phyloP scores from a whole-genome alignment of 2,888 invertebrate species.

The Yponomeuta evonymella region DNA sequence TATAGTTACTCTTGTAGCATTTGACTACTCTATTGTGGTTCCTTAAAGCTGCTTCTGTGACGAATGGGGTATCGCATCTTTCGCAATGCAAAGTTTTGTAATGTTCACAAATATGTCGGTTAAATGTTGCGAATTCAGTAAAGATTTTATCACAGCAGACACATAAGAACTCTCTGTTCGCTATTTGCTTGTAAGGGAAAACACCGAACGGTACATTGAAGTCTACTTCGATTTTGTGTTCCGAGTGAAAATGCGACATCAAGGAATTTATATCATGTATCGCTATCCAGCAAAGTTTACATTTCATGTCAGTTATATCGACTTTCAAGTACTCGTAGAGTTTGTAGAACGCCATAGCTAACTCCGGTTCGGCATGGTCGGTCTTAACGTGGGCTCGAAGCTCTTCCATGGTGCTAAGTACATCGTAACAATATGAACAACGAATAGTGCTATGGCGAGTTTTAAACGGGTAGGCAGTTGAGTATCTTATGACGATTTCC shows the following conservation, averaged over 20 bases:
- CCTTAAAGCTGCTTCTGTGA: constrained; percentile 56
- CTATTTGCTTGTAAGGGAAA: constrained; percentile 55
- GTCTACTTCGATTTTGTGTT: constrained; percentile 57
- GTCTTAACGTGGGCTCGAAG: constrained; percentile 54
- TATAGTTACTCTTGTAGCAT: constrained; percentile 58
- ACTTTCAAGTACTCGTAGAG: constrained; percentile 63
- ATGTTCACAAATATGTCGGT: constrained; percentile 58
- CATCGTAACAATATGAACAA: constrained; percentile 62
- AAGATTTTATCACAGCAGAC: constrained; percentile 55
- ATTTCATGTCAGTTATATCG: constrained; percentile 61
- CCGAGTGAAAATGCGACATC: constrained; percentile 54
- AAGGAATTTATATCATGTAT: constrained; percentile 52
- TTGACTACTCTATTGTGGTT: constrained; percentile 64
- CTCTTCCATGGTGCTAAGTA: constrained; percentile 45
- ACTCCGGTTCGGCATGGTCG: constrained; percentile 52
- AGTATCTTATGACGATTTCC: constrained; percentile 58
- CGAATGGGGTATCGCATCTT: constrained; percentile 62
- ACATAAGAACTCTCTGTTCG: constrained; percentile 48
- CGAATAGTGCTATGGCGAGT: constrained; percentile 62
- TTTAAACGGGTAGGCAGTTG: constrained; percentile 65
- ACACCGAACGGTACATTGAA: constrained; percentile 61
- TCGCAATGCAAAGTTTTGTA: constrained; percentile 64
- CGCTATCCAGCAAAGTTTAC: constrained; percentile 51
- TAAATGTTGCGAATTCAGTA: constrained; percentile 50
- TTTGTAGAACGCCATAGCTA: constrained; percentile 62